phyloP scores from a whole-genome alignment of 2,113 vertebrate species.

The Passer domesticus region DNA sequence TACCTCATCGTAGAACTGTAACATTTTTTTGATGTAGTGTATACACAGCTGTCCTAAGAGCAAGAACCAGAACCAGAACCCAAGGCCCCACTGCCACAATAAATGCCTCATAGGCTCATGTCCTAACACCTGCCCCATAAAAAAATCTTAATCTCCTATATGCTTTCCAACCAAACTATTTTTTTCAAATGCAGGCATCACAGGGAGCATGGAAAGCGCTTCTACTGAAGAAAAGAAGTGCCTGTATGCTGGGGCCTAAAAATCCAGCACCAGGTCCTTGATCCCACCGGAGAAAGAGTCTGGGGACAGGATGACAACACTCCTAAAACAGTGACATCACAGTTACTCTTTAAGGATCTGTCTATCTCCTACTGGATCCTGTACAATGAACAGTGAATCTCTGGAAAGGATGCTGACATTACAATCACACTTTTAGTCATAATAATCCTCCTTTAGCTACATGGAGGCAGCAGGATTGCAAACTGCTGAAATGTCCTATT shows the following conservation, averaged over 20 bases:
- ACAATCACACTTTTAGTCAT: not conserved
- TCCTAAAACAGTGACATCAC: not conserved
- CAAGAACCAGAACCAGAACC: not conserved
- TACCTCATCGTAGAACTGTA: not conserved
- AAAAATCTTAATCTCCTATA: not conserved
- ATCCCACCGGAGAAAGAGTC: not conserved
- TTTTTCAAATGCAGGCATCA: not conserved
- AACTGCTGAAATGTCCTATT: not conserved
- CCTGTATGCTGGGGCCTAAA: not conserved
- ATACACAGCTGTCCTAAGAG: not conserved
- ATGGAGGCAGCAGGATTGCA: not conserved
- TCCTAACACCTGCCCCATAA: not conserved
- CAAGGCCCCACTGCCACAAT: not conserved
- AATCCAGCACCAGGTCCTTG: not conserved
- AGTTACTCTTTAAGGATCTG: not conserved
- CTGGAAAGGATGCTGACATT: not conserved
- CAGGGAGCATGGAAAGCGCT: not conserved
- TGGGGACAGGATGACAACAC: not conserved
- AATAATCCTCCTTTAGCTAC: not conserved
- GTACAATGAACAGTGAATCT: not conserved
- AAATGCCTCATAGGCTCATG: not conserved
- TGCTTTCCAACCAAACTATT: not conserved
- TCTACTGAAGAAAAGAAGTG: not conserved
- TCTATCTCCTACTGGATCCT: not conserved
- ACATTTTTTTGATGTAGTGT: not conserved